Conservation (phyloP, 2,888 invertebrate species). For the Melieria picta region DNA sequence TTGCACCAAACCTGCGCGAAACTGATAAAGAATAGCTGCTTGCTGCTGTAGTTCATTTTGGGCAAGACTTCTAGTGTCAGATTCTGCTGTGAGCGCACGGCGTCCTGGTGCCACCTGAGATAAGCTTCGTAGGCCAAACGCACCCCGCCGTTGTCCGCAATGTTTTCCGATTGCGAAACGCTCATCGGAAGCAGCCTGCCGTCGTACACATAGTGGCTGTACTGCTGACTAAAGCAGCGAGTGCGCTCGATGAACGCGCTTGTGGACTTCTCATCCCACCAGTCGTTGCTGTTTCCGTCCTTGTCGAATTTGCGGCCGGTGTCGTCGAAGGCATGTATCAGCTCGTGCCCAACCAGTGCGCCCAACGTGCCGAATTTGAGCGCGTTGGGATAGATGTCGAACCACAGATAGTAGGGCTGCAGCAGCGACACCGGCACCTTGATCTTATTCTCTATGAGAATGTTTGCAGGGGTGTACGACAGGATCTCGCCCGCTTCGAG, state of each 20-base stretch:
- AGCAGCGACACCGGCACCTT: slow-evolving; percentile 57
- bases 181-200: slow-evolving; percentile 49
- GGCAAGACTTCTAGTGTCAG: slow-evolving; percentile 51
- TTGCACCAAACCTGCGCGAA: slow-evolving; percentile 61
- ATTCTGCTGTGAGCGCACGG: slow-evolving; percentile 27
- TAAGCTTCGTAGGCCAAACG: slow-evolving; percentile 60
- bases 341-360: slow-evolving; percentile 56
- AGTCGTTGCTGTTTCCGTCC: slow-evolving; percentile 50
- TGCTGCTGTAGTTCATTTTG: slow-evolving; percentile 51
- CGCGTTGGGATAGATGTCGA: slow-evolving; percentile 53
- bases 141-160: slow-evolving; percentile 62
- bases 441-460: slow-evolving; percentile 54
- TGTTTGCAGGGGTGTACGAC: slow-evolving; percentile 55
- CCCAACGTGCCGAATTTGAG: slow-evolving; percentile 57
- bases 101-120: slow-evolving; percentile 51
- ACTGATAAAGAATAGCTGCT: slow-evolving; percentile 61
- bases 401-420: slow-evolving; percentile 56
- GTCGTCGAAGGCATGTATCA: slow-evolving; percentile 61
- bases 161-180: slow-evolving; percentile 56
- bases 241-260: slow-evolving; percentile 48
- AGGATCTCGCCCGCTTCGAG: slow-evolving; percentile 45
- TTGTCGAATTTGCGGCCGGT: slow-evolving; percentile 55
- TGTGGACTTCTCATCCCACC: slow-evolving; percentile 57
- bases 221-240: slow-evolving; percentile 57
- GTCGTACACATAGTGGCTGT: slow-evolving; percentile 50